A percentile compares a stretch with the other conserved stretches of the same genome.
These are phyloP conservation scores for Limnephilus auricula DNA, from an alignment of 2,888 invertebrate species.

Conservation along the genomic window DNA sequence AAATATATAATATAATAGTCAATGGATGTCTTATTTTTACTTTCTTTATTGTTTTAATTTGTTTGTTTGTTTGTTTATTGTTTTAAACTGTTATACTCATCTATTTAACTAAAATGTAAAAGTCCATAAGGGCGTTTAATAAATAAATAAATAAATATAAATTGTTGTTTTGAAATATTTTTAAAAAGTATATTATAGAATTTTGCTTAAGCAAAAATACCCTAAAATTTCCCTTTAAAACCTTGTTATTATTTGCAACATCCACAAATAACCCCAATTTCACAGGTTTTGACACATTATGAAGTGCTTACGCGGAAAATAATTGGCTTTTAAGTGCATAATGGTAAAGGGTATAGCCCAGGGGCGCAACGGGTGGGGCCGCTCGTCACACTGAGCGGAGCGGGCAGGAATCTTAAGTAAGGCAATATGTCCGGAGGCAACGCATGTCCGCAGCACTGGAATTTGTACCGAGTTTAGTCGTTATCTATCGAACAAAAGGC, in stretches of 20 bases:
- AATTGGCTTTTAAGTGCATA: conserved; percentile 63
- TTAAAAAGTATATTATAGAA: background rate
- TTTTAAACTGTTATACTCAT: too few relatives aligned
- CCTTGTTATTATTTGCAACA: background rate
- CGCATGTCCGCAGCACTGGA: background rate
- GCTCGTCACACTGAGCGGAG: conserved; percentile 12
- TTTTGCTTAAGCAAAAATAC: background rate
- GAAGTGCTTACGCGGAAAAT: conserved; percentile 64
- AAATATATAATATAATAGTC: too few relatives aligned
- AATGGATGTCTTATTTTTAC: too few relatives aligned
- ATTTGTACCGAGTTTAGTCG: background rate
- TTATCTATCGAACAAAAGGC: background rate
- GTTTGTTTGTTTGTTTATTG: too few relatives aligned
- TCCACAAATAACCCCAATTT: conserved; percentile 7
- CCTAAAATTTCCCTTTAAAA: background rate
- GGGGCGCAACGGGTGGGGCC: conserved; percentile 31
- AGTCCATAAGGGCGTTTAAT: too few relatives aligned
- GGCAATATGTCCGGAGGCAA: background rate
- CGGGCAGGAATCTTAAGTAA: background rate
- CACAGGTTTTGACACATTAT: conserved; percentile 32
- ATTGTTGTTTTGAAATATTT: too few relatives aligned
- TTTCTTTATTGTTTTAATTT: too few relatives aligned
- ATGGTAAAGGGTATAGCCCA: conserved; percentile 36
- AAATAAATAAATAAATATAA: too few relatives aligned
- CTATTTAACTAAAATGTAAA: too few relatives aligned